A percentile compares a stretch with the other conserved stretches of the same genome.
These are phyloP conservation scores for Yponomeuta plumbellus DNA, from an alignment of 2,888 invertebrate genomes.

Conservation along the genomic window DNA sequence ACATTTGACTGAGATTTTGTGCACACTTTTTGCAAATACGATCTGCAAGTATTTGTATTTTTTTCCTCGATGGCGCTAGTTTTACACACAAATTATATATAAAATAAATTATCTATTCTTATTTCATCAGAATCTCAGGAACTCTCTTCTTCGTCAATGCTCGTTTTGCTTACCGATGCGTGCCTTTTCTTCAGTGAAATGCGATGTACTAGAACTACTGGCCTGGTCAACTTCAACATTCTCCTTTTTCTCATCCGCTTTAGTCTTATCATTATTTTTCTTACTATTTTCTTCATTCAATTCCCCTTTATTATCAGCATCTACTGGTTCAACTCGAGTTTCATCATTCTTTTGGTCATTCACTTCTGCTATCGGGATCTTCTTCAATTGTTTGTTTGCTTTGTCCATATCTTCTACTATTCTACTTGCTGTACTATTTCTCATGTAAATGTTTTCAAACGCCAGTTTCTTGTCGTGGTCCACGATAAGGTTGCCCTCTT, in stretches of 20 bases:
- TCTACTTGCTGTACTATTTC: neutral
- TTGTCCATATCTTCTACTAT: neutral
- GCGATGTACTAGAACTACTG: neutral
- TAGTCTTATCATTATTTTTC: neutral
- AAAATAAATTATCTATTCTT: too few species aligned
- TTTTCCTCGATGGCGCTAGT: too few species aligned
- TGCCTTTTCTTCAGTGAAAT: neutral
- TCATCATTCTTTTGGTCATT: neutral
- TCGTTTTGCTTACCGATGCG: neutral
- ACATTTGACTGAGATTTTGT: too few species aligned
- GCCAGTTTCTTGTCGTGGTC: slow-evolving; percentile 45
- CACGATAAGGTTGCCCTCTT: slow-evolving; percentile 39
- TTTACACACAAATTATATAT: too few species aligned
- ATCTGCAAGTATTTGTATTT: too few species aligned
- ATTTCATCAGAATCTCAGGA: too few species aligned
- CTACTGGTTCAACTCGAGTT: neutral
- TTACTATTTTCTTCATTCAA: neutral
- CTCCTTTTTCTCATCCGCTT: neutral
- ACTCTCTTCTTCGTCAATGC: neutral
- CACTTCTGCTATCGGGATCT: neutral
- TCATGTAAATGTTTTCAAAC: slow-evolving; percentile 14
- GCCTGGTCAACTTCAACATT: neutral
- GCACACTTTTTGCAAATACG: too few species aligned
- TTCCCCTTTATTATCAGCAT: neutral
- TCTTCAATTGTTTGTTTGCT: neutral